phyloP scores from a whole-genome alignment of 1,140 invertebrate genomes.

The Platorchestia sp. region DNA sequence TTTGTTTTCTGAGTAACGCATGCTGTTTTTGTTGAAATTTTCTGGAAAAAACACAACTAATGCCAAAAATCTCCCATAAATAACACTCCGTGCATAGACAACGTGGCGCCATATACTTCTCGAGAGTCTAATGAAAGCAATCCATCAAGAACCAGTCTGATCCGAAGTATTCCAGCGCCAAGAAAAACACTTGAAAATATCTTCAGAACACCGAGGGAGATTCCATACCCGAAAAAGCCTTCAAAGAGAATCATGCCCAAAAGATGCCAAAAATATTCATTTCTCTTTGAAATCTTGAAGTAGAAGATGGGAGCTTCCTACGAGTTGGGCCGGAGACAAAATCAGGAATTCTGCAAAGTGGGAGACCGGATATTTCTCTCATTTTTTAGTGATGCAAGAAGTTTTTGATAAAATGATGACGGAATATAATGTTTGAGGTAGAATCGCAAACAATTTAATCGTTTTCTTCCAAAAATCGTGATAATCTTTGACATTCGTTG shows the following conservation, averaged over 20 bases:
- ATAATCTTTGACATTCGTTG: too few species aligned
- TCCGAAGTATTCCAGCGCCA: not conserved
- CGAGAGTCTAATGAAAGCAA: not conserved
- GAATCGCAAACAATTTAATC: not conserved
- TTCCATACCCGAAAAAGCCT: not conserved
- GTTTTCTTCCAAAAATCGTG: not conserved
- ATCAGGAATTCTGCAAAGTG: not conserved
- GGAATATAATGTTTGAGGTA: not conserved
- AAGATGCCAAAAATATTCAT: not conserved
- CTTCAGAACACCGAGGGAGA: not conserved
- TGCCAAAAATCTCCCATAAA: not conserved
- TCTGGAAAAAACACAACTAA: not conserved
- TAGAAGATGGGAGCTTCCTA: not conserved
- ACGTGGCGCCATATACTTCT: not conserved
- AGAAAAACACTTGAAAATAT: not conserved
- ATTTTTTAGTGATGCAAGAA: not conserved
- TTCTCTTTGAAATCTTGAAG: not conserved
- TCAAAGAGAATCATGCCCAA: not conserved
- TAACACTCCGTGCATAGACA: not conserved
- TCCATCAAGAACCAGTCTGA: not conserved
- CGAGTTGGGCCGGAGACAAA: not conserved
- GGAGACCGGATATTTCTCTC: not conserved
- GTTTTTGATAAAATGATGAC: not conserved
- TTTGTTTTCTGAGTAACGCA: not conserved
- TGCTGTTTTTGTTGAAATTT: not conserved